Conservation (phyloP, 1,140 invertebrate genomes). For the Drosophila trapezifrons region DNA sequence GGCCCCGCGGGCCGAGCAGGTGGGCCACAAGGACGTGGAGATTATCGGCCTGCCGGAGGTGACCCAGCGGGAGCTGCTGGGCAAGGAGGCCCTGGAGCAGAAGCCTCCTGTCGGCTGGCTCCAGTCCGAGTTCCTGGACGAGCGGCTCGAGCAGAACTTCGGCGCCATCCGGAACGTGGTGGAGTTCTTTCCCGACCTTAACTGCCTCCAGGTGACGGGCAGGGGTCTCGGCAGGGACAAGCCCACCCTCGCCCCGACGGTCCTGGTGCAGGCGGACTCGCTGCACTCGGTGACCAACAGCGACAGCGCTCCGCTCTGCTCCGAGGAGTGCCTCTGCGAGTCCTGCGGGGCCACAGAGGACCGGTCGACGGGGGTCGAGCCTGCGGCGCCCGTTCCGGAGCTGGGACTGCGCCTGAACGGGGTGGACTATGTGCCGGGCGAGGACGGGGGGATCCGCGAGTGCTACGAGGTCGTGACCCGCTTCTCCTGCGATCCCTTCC, state of each 20-base stretch:
- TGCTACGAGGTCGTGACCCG: slow-evolving; percentile 41
- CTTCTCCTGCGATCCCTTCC: slow-evolving; percentile 63
- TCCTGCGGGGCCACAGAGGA: not conserved
- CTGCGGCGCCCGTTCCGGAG: slow-evolving; percentile 13
- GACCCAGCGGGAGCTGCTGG: slow-evolving; percentile 55
- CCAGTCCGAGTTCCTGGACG: slow-evolving; percentile 51
- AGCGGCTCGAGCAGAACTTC: slow-evolving; percentile 48
- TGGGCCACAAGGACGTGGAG: slow-evolving; percentile 46
- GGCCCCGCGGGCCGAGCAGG: slow-evolving; percentile 47
- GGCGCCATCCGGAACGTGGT: slow-evolving; percentile 55
- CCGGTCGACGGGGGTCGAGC: not conserved
- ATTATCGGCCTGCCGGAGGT: slow-evolving; percentile 61
- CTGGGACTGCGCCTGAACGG: slow-evolving; percentile 51
- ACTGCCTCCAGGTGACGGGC: slow-evolving; percentile 56
- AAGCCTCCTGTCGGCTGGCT: slow-evolving; percentile 46
- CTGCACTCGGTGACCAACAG: slow-evolving; percentile 36
- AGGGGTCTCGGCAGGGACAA: slow-evolving; percentile 4
- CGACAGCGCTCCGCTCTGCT: not conserved
- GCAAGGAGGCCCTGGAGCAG: slow-evolving; percentile 19
- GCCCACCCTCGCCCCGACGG: not conserved
- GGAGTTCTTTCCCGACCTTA: slow-evolving; percentile 69
- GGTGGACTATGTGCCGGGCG: slow-evolving; percentile 31
- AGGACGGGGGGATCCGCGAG: slow-evolving; percentile 17
- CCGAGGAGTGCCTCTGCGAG: slow-evolving; percentile 31
- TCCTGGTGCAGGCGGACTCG: slow-evolving; percentile 19